Base-by-base conservation (phyloP, 2,888 invertebrate genomes). In the Neoaliturus tenellus region DNA sequence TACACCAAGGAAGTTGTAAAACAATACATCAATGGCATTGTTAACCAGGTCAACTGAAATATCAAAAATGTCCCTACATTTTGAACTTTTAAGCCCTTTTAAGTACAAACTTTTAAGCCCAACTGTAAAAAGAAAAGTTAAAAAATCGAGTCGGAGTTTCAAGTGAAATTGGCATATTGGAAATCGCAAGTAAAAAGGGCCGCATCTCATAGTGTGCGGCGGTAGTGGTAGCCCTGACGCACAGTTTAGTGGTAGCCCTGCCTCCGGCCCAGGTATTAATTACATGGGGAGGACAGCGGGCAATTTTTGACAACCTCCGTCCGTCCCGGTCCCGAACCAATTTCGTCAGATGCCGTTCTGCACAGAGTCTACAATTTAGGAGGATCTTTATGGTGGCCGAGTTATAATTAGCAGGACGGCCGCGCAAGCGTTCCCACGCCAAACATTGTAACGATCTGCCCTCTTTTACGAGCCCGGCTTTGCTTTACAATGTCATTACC, bases 341-440 rank as follows among this genome's bases (percentile, higher is more conserved):
- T 78, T 78, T 78, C 78, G 78, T 78, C 75, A 44, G 75, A 75
- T 78, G 33, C 78, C 78, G 78, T 78, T 78, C 78, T 55, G 78
- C 78, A 78, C 78, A 51, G 78, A 78, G 78, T 78, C 78, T 78
- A 78, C 78, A 78, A 78, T 78, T 78, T 78, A 78, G 78, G 78
- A 75, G 71, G 75, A 78, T 78, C 78, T 78, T 78, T 78, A 78
- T 78, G 78, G 78, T 33, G 78, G 78, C 28, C 75, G 48, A 31
- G 78, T 55, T 78, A 78, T 78, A 78, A 78, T 78, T 78, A 78
- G 78, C 48, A 1, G 5, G n/a, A n/a, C 12, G 48, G 48, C 48
- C 31, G 14, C 73, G 33, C n/a, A n/a, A n/a, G 35, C 78, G 78
- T 78, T 78, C 78, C 78, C 78, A 78, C 78, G 78, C 78, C 78